Evolutionary conservation across 2,888 invertebrate species (phyloP), one percentile per base, ranked within the genome.

Genomic region (Trichopoda pennipes): DNA sequence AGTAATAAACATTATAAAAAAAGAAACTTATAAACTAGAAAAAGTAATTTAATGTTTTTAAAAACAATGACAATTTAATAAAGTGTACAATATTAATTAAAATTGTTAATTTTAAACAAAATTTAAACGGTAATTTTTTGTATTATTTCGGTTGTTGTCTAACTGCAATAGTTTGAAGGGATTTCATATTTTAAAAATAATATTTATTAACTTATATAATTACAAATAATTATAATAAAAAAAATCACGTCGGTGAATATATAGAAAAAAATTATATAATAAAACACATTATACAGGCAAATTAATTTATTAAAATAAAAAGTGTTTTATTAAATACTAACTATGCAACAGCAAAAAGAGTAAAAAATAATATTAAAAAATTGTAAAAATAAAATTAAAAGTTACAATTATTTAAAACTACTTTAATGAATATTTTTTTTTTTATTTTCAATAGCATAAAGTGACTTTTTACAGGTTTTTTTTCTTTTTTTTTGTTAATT

Each of bases 381-480:
- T 56, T 38, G 10, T 12, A 12, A 44, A 23, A 35, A 51, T 19
- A 8, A 72, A 61, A 61, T 63, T 53, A 28, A 58, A 32, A 49
- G n/a, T 58, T 58, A 56, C 16, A 68, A 23, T 9, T 38, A 12
- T 51, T 72, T 35, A 58, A 60, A 19, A 60, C 6, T 17, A 28
- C 49, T 51, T 38, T 23, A 14, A 14, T 38, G 10, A 64, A 32
- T 73, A 44, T 32, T 63, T 38, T 14, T 12, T 38, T 10, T 2
- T 8, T 12, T 38, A 4, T 38, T 38, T 64, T 23, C 47, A 32
- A 44, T n/a, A n/a, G n/a, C n/a, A 35, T 44, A 56, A 12, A 66
- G 75, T 66, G 75, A 75, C 75, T 66, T 74, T 64, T 66, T 75
- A 75, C 74, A 75, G 49, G n/a, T 55, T 14, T 35, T n/a, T 64